These are phyloP conservation scores for Hemibagrus guttatus DNA, from an alignment of 2,797 vertebrate genomes.

Conservation along the genomic window DNA sequence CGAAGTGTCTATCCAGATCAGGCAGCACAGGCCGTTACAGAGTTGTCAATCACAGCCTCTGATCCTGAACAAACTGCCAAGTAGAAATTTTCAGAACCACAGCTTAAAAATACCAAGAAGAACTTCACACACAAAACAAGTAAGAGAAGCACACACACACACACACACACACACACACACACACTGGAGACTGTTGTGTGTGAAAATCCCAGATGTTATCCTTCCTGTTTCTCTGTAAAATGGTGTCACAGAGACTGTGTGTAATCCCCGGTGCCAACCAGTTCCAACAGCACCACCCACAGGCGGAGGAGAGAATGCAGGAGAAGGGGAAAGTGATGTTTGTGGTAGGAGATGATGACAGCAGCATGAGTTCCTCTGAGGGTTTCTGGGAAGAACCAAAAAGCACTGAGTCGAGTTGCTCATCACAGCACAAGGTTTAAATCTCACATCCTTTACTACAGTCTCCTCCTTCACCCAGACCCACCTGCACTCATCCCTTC, in stretches of 20 bases:
- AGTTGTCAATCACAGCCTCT: neutral
- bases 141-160: neutral
- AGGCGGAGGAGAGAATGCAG: neutral
- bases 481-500: neutral
- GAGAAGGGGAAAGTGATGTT: neutral
- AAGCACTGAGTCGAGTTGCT: no score
- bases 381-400: neutral
- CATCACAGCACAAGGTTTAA: neutral
- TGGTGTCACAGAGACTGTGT: neutral
- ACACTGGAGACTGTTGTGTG: no score
- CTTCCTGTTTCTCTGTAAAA: neutral
- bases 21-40: neutral
- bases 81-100: neutral
- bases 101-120: neutral
- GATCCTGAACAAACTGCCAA: neutral
- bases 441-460: neutral
- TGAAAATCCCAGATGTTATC: no score
- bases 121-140: neutral
- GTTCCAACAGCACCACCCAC: neutral
- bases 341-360: neutral
- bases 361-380: neutral
- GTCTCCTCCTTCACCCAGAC: neutral
- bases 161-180: neutral
- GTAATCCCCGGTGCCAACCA: neutral
- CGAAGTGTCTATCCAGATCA: neutral